Evolutionary conservation across 2,797 vertebrate species (phyloP), one percentile per base, ranked within the genome.

Genomic region (Orestias chungarensis): DNA sequence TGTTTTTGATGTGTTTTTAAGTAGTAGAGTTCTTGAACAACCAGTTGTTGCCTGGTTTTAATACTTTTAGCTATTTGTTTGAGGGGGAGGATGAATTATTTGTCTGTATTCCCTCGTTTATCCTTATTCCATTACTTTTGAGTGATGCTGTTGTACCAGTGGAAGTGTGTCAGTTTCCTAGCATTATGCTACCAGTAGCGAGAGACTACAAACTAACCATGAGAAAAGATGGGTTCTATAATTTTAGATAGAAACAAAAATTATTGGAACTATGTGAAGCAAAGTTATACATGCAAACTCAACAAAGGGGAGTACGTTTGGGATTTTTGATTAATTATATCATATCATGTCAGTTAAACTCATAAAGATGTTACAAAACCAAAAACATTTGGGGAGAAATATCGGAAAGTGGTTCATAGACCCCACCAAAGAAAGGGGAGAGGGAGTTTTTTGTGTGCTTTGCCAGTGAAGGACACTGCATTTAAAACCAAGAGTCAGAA

Each of bases 401-500:
- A 77, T 73, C 71, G 55, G 33, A 46, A 57, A 42, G 35, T 44
- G 74, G 67, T 42, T 81, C 74, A 85, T 80, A 80, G 71, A 61
- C 74, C 71, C 43, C 66, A 61, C 40, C 62, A 75, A 70, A 73
- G 42, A 18, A 20, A 78, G 52, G 23, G 52, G 25, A 38, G 31
- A 55, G 67, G 64, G 73, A 64, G 73, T 78, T 90, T 83, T 52
- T 86, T 88, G 85, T 79, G 66, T 72, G 64, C 43, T 47, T 77
- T 82, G 76, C 75, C 85, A 77, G 66, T 74, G 66, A 80, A 86
- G 72, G 71, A 54, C 77, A 82, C 81, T 87, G 85, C 76, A 84
- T 87, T 77, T 79, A 76, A 88, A 86, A 87, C 76, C 78, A 85
- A 83, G 86, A 84, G 79, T 72, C 73, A 85, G 72, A 78, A 65